Base-by-base conservation (phyloP, 2,888 invertebrate genomes). In the Meandrusa payeni region DNA sequence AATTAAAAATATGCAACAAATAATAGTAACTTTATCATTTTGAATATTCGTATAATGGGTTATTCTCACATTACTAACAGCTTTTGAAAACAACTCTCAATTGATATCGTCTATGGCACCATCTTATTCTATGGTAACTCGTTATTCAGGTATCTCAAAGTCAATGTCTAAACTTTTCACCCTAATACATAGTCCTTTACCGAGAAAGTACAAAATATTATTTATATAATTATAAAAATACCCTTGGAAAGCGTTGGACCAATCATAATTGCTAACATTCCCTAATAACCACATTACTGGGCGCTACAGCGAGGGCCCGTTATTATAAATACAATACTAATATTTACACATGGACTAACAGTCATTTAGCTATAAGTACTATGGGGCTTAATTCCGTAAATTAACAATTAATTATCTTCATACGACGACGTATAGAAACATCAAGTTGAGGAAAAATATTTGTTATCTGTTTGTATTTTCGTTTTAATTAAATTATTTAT, bases 111-210 rank as follows among this genome's bases (percentile, higher is more conserved):
- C 29, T 49, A 49, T 46, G 49, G 49, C 85, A 85, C 83, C 83
- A 79, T 76, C 80, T 73, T 75, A 80, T 54, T 68, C 79, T 82
- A 82, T 80, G 85, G 85, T 83, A 82, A 85, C 83, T 82, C 73
- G 64, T 62, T 66, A 64, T 66, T 71, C 76, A 77, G 80, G 79
- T 80, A 76, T 73, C 58, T 55, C 46, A 47, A 51, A 36, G 24
- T 36, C 28, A 44, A 45, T 45, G 42, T 47, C 32, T 45, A 36
- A 50, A 48, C 33, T 43, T 48, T 31, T 22, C 44, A 46, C 41
- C 37, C 48, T 51, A 47, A 41, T 36, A 46, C 44, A 48, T 43
- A 46, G 39, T 58, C 59, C 57, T 48, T 43, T 58, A 57, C 59
- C 57, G 51, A 47, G 43, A 49, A 44, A 46, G 43, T 48, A 50